Percentiles rank a stretch among this genome's conserved stretches.
Conservation (phyloP, 2,888 invertebrate genomes). For the Auanema freiburgensis region DNA sequence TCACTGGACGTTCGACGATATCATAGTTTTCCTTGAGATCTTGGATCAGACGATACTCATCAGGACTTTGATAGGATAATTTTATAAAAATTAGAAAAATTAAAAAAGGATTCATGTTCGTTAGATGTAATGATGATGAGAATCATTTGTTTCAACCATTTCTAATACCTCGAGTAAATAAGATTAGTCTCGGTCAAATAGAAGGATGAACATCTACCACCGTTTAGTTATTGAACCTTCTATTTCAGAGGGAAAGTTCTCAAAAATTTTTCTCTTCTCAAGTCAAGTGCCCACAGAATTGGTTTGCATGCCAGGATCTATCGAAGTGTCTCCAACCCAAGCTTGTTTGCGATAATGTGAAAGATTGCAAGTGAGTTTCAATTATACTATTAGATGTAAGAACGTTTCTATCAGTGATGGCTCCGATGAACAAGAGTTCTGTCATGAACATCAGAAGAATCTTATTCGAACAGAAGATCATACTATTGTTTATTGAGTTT, state of each 20-base stretch:
- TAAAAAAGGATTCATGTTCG: conserved; percentile 5
- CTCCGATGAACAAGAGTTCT: conserved; percentile 36
- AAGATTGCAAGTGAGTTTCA: conserved; percentile 33
- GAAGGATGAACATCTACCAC: neutral
- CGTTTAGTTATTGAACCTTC: neutral
- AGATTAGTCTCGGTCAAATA: neutral
- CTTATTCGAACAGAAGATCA: conserved; percentile 5
- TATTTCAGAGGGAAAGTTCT: neutral
- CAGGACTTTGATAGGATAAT: conserved; percentile 9
- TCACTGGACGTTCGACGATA: conserved; percentile 51
- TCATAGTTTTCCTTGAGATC: conserved; percentile 38
- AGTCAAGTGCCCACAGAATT: conserved; percentile 34
- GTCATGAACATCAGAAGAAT: conserved; percentile 16
- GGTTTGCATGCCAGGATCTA: conserved; percentile 43
- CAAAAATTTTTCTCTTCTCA: conserved; percentile 18
- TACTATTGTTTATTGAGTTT: conserved; percentile 14
- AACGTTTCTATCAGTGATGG: conserved; percentile 32
- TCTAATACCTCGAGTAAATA: conserved; percentile 1
- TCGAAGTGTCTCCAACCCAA: conserved; percentile 30
- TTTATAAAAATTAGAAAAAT: neutral
- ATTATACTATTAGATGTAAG: conserved; percentile 2
- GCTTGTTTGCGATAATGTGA: conserved; percentile 33
- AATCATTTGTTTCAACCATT: neutral
- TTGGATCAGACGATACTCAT: conserved; percentile 18
- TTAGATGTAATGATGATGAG: neutral